A percentile compares a stretch with the other conserved stretches of the same genome.
These are phyloP conservation scores for Caenorhabditis zanzibari DNA, from an alignment of 2,888 invertebrate genomes.

Conservation along the genomic window DNA sequence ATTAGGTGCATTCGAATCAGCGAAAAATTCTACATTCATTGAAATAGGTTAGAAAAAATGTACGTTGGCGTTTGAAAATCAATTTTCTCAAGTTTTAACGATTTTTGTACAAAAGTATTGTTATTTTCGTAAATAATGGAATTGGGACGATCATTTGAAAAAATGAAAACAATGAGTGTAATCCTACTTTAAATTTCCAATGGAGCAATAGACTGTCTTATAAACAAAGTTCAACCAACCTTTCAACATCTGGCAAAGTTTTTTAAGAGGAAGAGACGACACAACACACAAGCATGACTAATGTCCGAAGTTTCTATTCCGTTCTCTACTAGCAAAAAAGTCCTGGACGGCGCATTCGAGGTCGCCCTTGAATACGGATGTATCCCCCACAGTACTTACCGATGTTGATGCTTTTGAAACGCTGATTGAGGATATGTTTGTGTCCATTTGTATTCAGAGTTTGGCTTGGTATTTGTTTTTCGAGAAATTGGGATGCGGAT, in stretches of 20 bases:
- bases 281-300: slow-evolving; percentile 41
- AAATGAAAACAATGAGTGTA: no score
- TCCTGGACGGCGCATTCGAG: slow-evolving; percentile 17
- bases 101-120: no score
- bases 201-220: not conserved
- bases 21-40: no score
- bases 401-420: slow-evolving; percentile 44
- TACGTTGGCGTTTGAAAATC: no score
- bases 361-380: slow-evolving; percentile 17
- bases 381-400: slow-evolving; percentile 22
- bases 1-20: no score
- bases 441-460: slow-evolving; percentile 37
- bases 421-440: slow-evolving; percentile 27
- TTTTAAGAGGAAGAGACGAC: slow-evolving; percentile 2
- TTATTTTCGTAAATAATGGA: no score
- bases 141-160: no score
- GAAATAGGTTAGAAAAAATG: no score
- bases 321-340: slow-evolving; percentile 19
- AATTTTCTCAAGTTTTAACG: no score
- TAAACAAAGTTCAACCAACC: slow-evolving; percentile 21
- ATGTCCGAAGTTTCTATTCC: slow-evolving; percentile 30
- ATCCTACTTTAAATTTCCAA: no score
- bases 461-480: slow-evolving; percentile 44
- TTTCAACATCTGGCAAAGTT: slow-evolving; percentile 30
- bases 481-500: slow-evolving; percentile 8